Evolutionary conservation across 2,113 vertebrate species (phyloP).

Genomic region (Myotis brandtii): DNA sequence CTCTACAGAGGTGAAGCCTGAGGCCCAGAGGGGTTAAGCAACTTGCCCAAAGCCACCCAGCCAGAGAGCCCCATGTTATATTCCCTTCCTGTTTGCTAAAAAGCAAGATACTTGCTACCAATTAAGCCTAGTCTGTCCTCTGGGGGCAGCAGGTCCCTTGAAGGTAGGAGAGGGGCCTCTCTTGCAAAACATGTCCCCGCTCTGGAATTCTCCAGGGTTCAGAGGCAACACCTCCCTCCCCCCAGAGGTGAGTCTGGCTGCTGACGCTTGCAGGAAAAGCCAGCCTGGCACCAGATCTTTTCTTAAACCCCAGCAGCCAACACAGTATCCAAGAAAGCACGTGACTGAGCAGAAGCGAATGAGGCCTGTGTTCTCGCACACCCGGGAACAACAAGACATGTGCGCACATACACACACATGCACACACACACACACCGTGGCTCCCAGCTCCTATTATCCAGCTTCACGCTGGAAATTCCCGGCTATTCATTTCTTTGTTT

Average conservation of each 20-base stretch:
- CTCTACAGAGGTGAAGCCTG: not conserved
- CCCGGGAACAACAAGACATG: not conserved
- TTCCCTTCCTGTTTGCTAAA: not conserved
- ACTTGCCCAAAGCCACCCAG: not conserved
- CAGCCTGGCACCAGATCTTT: not conserved
- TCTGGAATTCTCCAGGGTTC: not conserved
- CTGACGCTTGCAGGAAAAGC: not conserved
- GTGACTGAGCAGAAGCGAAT: not conserved
- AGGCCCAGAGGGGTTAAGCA: slow-evolving; percentile 2
- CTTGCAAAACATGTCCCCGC: not conserved
- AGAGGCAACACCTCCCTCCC: not conserved
- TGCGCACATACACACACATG: fast-evolving
- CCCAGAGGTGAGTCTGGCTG: fast-evolving
- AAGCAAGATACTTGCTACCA: not conserved
- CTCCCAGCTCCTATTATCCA: not conserved
- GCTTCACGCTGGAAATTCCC: slow-evolving; percentile 65
- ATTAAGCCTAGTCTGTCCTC: not conserved
- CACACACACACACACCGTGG: not conserved
- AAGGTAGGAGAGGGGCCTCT: not conserved
- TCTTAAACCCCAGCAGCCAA: not conserved
- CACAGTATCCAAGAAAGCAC: not conserved
- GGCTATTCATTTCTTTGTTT: slow-evolving; percentile 56
- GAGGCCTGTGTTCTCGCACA: not conserved
- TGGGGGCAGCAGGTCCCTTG: not conserved
- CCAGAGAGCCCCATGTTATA: not conserved